Evolutionary conservation across 1,140 invertebrate genomes (phyloP).

Genomic region (Drosophila truncata): DNA sequence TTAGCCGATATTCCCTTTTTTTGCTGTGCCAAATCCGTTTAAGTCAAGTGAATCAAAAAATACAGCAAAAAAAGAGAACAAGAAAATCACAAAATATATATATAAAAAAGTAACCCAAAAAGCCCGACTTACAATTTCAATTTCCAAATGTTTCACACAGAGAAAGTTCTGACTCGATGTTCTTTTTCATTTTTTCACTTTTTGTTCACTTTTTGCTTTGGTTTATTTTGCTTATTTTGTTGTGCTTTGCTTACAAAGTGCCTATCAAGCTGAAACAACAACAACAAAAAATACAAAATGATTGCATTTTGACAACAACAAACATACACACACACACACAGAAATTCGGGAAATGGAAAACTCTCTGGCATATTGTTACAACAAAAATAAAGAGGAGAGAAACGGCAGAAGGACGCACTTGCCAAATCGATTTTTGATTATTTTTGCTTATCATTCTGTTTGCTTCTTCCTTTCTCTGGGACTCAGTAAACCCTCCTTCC

Average conservation of each 20-base stretch:
- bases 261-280: constrained; percentile 65
- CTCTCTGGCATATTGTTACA: constrained; percentile 72
- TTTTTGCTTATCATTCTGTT: constrained; percentile 75
- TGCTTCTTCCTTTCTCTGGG: constrained; percentile 11
- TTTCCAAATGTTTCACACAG: constrained; percentile 62
- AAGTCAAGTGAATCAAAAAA: constrained; percentile 50
- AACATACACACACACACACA: constrained; percentile 20
- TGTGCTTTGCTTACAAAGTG: constrained; percentile 67
- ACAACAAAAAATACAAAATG: constrained; percentile 60
- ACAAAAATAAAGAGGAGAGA: constrained; percentile 19
- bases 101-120: constrained; percentile 29
- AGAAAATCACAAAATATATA: constrained; percentile 36
- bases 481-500: constrained; percentile 1
- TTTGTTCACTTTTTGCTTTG: constrained; percentile 17
- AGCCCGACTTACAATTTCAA: constrained; percentile 67
- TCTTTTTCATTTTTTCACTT: constrained; percentile 11
- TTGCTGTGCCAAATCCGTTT: constrained; percentile 55
- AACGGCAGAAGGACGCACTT: constrained; percentile 57
- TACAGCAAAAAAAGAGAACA: not conserved
- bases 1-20: constrained; percentile 12
- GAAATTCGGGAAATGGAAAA: constrained; percentile 39
- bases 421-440: constrained; percentile 82
- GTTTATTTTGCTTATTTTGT: constrained; percentile 17
- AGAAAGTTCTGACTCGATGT: constrained; percentile 44
- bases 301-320: constrained; percentile 81